A percentile compares a stretch with the other conserved stretches of the same genome.
phyloP scores from a whole-genome alignment of 2,888 invertebrate genomes.

The Argyra leucocephala region DNA sequence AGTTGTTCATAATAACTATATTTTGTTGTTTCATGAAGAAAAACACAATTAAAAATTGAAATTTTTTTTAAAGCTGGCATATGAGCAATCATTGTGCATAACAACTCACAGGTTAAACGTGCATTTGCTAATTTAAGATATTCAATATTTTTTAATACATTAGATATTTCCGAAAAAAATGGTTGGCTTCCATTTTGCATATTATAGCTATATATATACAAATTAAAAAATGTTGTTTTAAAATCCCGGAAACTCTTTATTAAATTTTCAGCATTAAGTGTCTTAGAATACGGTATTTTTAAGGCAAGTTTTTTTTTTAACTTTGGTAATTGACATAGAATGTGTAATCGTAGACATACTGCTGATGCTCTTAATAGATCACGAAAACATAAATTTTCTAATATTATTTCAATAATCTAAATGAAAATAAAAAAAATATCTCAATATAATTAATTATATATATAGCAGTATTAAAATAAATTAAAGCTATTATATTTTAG shows the following conservation, averaged over 20 bases:
- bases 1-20: background rate
- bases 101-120: background rate
- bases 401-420: background rate
- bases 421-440: too few relatives aligned
- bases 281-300: too few relatives aligned
- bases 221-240: background rate
- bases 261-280: background rate
- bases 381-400: background rate
- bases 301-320: background rate
- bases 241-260: background rate
- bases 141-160: background rate
- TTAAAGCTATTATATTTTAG: too few relatives aligned
- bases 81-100: background rate
- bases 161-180: background rate
- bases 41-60: background rate
- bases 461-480: too few relatives aligned
- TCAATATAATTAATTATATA: too few relatives aligned
- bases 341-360: background rate
- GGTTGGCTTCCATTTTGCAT: too few relatives aligned
- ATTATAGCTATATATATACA: background rate
- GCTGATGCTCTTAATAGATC: background rate
- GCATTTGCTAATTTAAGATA: background rate
- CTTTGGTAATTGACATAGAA: background rate
- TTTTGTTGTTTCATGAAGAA: background rate
- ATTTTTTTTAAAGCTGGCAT: background rate